Base-by-base conservation (phyloP, 2,113 vertebrate species). In the Pao palembangensis region DNA sequence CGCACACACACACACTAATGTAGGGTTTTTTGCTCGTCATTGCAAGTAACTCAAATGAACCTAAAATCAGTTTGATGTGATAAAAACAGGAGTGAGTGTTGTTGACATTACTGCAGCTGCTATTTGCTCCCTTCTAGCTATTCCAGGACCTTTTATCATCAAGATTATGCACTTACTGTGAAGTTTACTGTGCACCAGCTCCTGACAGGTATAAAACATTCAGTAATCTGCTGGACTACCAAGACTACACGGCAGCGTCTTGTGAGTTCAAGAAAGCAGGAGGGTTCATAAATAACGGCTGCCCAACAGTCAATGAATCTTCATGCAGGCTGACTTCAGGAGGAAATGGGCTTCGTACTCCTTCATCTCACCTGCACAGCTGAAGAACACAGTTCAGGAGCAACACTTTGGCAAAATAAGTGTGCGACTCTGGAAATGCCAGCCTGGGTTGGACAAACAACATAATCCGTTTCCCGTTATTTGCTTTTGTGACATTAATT, bases 221-320 rank as follows among this genome's bases (percentile, higher is more conserved):
- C n/a, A 79, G 61, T 67, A 42, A 69, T 51, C 47, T 64, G 44
- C 19, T 28, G 62, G 59, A 62, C 65, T 42, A 55, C 28, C 54
- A 57, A 50, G 46, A 56, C 51, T 66, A 72, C 76, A 34, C 71
- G 61, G 49, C 60, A 62, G 56, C 66, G 71, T 68, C 57, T 55
- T 41, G 41, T 34, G 31, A 61, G 52, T 72, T 75, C 31, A 71
- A 54, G 23, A 74, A 76, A 58, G 59, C 23, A 6, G 55, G 42
- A 52, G 55, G 1, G 34, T 58, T 71, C 44, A 83, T 86, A 54
- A 86, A 79, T 79, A 81, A 79, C 61, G 56, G 44, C 71, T 64
- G 55, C 41, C 61, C 49, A 67, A n/a, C 65, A 65, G 61, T 69
- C 69, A 57, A 43, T 67, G 55, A 56, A 60, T 78, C 64, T 78